Conservation (phyloP, 2,888 invertebrate species). For the Pherbina coryleti region DNA sequence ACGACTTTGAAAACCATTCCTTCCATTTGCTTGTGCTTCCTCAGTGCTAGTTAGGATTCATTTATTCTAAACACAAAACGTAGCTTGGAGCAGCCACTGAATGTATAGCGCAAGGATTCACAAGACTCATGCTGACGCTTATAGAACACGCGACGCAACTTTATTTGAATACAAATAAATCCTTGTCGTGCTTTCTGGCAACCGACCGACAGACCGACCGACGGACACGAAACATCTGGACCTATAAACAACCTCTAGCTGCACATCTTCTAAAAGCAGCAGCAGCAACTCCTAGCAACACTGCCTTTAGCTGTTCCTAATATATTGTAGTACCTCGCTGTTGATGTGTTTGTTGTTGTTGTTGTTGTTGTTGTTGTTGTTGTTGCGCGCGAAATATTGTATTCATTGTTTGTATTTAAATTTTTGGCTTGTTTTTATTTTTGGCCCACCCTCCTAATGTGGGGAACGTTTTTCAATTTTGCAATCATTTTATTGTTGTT, state of each 20-base stretch:
- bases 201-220: not conserved
- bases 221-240: not conserved
- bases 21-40: conserved; percentile 16
- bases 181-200: conserved; percentile 20
- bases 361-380: not conserved
- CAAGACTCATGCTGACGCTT: not conserved
- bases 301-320: not conserved
- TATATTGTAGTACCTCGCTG: not conserved
- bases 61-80: conserved; percentile 30
- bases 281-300: not conserved
- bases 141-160: conserved; percentile 12
- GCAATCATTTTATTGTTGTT: not conserved
- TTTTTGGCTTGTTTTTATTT: not conserved
- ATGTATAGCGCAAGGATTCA: not conserved
- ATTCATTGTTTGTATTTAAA: conserved; percentile 3
- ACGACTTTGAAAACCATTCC: no score
- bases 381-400: not conserved
- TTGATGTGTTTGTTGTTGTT: conserved; percentile 6
- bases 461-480: not conserved
- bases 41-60: conserved; percentile 6
- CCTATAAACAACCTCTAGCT: not conserved
- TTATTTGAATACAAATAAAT: conserved; percentile 34
- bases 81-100: not conserved
- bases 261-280: not conserved
- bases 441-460: not conserved